Percentiles rank a stretch among this genome's conserved stretches.
phyloP scores from a whole-genome alignment of 2,888 invertebrate species.

The Rhyacophila evoluta region DNA sequence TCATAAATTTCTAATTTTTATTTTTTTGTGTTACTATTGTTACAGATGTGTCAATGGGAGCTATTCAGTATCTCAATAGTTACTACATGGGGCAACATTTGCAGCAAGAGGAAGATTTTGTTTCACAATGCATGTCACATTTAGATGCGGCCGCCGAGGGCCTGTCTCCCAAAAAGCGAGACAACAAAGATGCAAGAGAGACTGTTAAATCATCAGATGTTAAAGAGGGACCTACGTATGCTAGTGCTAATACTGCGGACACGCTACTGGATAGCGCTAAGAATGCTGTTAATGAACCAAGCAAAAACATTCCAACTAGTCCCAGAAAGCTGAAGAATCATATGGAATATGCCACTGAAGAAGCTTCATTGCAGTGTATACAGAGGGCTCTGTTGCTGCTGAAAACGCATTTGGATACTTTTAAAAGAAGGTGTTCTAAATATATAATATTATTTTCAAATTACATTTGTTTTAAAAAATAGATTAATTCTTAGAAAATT shows the following conservation, averaged over 20 bases:
- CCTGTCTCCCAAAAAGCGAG: slow-evolving; percentile 60
- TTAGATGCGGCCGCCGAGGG: slow-evolving; percentile 86
- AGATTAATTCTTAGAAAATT: too few relatives aligned
- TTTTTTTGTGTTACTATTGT: too few relatives aligned
- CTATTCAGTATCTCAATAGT: slow-evolving; percentile 93
- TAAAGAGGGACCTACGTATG: slow-evolving; percentile 56
- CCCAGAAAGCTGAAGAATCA: slow-evolving; percentile 57
- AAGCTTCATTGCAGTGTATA: slow-evolving; percentile 87
- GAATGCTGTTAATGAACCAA: slow-evolving; percentile 61
- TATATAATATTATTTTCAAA: too few relatives aligned
- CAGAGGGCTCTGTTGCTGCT: slow-evolving; percentile 89
- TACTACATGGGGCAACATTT: slow-evolving; percentile 94
- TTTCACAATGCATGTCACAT: slow-evolving; percentile 93
- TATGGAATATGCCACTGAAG: slow-evolving; percentile 73
- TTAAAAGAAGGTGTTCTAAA: slow-evolving; percentile 83
- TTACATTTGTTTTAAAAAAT: too few relatives aligned
- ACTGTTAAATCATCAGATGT: slow-evolving; percentile 56
- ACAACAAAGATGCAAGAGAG: slow-evolving; percentile 50
- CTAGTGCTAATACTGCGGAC: slow-evolving; percentile 55
- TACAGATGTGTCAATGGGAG: slow-evolving; percentile 90
- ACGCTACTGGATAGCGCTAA: slow-evolving; percentile 58
- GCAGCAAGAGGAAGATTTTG: slow-evolving; percentile 92
- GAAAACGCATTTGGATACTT: slow-evolving; percentile 94
- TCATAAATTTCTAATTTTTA: too few relatives aligned
- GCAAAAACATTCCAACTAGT: slow-evolving; percentile 3